phyloP scores from a whole-genome alignment of 2,113 vertebrate genomes.

The Cryptotis parvus region DNA sequence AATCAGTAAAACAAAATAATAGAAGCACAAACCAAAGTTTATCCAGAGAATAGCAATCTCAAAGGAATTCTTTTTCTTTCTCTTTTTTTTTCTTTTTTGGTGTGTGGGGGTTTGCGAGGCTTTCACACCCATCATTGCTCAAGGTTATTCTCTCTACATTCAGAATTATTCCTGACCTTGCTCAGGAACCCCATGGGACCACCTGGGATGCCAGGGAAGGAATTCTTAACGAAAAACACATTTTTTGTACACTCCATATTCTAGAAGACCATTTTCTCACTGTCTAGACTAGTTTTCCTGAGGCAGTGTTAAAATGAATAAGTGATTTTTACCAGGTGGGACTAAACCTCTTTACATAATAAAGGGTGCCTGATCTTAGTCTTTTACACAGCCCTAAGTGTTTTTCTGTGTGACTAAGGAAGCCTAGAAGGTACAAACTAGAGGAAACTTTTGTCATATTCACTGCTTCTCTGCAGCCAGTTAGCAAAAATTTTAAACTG shows the following conservation, averaged over 20 bases:
- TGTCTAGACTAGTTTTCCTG: not conserved
- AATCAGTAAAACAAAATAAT: not conserved
- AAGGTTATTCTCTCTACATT: no score
- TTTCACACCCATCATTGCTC: no score
- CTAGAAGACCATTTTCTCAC: not conserved
- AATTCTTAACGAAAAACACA: conserved; percentile 26
- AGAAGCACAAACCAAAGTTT: not conserved
- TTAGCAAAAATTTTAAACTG: not conserved
- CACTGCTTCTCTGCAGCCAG: not conserved
- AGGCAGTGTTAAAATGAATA: conserved; percentile 37
- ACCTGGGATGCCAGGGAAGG: not conserved
- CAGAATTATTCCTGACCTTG: no score
- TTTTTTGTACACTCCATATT: not conserved
- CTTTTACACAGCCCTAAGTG: conserved; percentile 37
- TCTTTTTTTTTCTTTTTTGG: no score
- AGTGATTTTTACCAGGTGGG: conserved; percentile 26
- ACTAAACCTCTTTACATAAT: conserved; percentile 15
- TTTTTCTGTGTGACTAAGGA: conserved; percentile 41
- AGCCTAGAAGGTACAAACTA: conserved; percentile 8
- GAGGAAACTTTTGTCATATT: conserved; percentile 3
- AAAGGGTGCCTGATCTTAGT: not conserved
- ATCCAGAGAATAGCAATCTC: not conserved
- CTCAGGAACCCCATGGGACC: no score
- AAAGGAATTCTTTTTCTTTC: not conserved
- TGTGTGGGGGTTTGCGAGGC: no score